Base-by-base conservation (phyloP, 1,140 invertebrate species). In the Amyelois transitella region DNA sequence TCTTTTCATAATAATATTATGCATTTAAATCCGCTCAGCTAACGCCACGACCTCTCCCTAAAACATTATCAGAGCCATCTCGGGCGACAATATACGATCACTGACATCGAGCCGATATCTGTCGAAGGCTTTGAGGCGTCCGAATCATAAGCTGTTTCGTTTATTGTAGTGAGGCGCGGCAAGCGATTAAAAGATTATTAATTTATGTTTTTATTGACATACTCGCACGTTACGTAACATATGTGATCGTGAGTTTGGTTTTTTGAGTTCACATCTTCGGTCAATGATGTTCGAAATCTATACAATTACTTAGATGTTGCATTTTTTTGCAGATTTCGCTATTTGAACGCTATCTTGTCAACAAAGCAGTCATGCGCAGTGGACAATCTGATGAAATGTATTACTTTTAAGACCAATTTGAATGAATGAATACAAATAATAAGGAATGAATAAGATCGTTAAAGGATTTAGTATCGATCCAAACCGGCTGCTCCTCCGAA, bases 31-130 rank as follows among this genome's bases (percentile, higher is more conserved):
- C 12, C 48, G 43, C 48, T 56, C n/a, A n/a, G 1, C 28, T 56
- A 12, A 12, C 8, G 3, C 32, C 6, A 14, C 17, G 2, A 38
- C 14, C 18, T 6, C 17, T 48, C 25, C 58, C 51, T 47, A 64
- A 55, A 53, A 66, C 62, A 51, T 61, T 83, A 86, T 86, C 80
- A 55, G 44, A 75, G 66, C 68, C 72, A 83, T 86, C 76, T 84
- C 69, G 56, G 75, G 78, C 71, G 83, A 86, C 83, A 85, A 85
- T 78, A 79, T 85, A 86, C 80, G 80, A 86, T 79, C 77, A 74
- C 69, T 77, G 77, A 83, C 80, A 82, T 73, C 66, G 70, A 64
- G 62, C 70, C 65, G 60, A 78, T 78, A 70, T 75, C 70, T 66
- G 58, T 64, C 56, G 60, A 62, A 58, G 67, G 64, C 77, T 81